phyloP scores from a whole-genome alignment of 2,113 vertebrate species.

The Myiopsitta monachus region DNA sequence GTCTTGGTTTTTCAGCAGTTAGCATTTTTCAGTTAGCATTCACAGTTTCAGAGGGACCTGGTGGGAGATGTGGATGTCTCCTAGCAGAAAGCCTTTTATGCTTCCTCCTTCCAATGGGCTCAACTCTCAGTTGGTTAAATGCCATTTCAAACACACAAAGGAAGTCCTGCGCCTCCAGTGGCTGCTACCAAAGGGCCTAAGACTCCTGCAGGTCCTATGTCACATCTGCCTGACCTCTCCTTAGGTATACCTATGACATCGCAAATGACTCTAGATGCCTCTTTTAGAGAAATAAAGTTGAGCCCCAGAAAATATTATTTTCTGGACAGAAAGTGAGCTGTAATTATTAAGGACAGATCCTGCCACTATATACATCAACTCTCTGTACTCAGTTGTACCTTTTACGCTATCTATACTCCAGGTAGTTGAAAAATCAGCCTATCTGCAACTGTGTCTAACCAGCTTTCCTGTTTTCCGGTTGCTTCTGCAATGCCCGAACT shows the following conservation, averaged over 20 bases:
- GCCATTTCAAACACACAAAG: not conserved
- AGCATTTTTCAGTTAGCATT: not conserved
- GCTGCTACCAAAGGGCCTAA: not conserved
- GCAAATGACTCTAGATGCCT: not conserved
- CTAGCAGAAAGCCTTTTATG: not conserved
- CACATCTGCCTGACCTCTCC: not conserved
- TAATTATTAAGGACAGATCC: not conserved
- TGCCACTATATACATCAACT: not conserved
- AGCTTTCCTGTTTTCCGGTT: not conserved
- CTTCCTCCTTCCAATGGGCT: not conserved
- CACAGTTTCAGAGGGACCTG: not conserved
- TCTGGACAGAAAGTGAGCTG: not conserved
- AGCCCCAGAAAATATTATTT: not conserved
- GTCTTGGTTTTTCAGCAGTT: not conserved
- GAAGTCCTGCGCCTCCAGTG: not conserved
- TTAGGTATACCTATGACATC: not conserved
- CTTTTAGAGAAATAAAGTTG: not conserved
- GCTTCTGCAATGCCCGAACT: not conserved
- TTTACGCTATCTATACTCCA: not conserved
- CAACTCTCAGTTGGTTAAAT: not conserved
- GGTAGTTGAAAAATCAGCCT: not conserved
- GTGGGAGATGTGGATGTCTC: not conserved
- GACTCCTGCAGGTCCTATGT: not conserved
- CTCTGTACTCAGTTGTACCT: not conserved
- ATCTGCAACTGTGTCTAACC: not conserved